Base-by-base conservation (phyloP, 2,888 invertebrate species). In the Colletes collaris region DNA sequence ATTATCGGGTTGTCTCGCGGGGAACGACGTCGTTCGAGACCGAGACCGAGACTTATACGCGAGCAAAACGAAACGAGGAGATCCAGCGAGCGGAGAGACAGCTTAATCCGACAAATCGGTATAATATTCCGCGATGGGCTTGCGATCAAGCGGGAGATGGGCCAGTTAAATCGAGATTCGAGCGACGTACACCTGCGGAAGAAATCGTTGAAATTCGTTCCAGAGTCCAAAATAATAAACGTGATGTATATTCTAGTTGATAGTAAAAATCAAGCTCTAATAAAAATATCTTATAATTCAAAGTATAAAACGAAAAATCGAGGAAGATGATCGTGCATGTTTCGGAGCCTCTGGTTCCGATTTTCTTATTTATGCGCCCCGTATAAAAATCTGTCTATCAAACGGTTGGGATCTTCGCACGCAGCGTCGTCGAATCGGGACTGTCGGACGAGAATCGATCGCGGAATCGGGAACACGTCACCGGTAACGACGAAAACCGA, bases 381-480 rank as follows among this genome's bases (percentile, higher is more conserved):
- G 27, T 27, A 27, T 27, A 27, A 27, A 27, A 27, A 27, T 27
- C 27, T 27, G 27, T 27, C 27, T 27, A 27, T 27, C 27, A 27
- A 27, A 27, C 27, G 27, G 27, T 27, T 27, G 27, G 27, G 27
- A 27, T 27, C 27, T 27, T 27, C 27, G 27, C 27, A 27, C 27
- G 27, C 27, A 27, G 27, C 27, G 27, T 40, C 40, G 40, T 8
- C 44, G 44, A 46, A 8, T 8, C 44, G 44, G 40, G 7, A 7
- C 50, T 50, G 3, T 27, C 50, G n/a, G 4, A 4, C 50, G 50
- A 7, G 50, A 50, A 50, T 75, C 66, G 68, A 69, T 65, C 63
- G 44, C 66, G 63, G 50, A 66, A 80, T 79, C 52, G 79, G 16
- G 79, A 74, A 11, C 70, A 64, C 53, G 62, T 65, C 63, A 46